phyloP scores from a whole-genome alignment of 2,113 vertebrate genomes.

The Phyllostomus discolor region DNA sequence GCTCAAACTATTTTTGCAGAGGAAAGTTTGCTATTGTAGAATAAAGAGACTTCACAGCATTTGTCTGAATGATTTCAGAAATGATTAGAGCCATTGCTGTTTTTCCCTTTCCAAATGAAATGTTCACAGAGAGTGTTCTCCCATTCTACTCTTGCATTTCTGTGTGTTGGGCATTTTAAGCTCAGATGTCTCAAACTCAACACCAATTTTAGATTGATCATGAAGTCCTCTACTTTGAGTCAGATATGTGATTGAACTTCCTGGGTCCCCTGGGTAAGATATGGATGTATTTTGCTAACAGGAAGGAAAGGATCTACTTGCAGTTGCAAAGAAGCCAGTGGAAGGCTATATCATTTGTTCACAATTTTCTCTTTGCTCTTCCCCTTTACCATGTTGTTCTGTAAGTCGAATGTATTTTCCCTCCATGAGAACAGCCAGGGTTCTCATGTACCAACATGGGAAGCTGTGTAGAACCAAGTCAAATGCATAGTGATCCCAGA shows the following conservation, averaged over 20 bases:
- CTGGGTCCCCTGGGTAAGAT: neutral
- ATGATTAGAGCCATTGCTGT: neutral
- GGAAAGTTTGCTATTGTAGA: neutral
- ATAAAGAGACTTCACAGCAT: neutral
- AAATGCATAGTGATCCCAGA: neutral
- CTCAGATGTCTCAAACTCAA: neutral
- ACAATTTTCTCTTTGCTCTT: neutral
- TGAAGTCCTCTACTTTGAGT: neutral
- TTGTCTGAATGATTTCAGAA: neutral
- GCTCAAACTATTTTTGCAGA: neutral
- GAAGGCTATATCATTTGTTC: neutral
- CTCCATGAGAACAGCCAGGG: neutral
- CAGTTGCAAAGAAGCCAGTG: neutral
- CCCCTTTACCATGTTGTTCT: neutral
- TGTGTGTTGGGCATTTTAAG: neutral
- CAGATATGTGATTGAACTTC: neutral
- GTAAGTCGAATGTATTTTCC: neutral
- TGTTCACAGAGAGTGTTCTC: fast-evolving
- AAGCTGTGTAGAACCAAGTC: neutral
- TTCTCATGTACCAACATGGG: neutral
- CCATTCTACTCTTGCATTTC: fast-evolving
- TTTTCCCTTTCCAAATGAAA: neutral
- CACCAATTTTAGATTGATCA: neutral
- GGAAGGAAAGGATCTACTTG: neutral
- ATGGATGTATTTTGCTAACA: neutral